Evolutionary conservation across 2,888 invertebrate species (phyloP), one percentile per base, ranked within the genome.

Genomic region (Helicoverpa assulta): DNA sequence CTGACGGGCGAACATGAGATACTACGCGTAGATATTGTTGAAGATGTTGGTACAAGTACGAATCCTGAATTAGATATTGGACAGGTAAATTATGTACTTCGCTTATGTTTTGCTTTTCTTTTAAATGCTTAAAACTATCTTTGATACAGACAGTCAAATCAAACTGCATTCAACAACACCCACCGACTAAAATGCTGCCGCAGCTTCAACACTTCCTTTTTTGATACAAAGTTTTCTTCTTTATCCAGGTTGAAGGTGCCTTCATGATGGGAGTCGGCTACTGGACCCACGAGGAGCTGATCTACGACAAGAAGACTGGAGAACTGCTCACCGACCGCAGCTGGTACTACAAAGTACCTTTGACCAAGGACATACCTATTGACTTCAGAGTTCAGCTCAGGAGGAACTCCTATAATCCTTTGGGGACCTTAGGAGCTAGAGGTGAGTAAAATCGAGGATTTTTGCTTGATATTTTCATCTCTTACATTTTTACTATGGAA

Each of bases 311-410:
- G 7, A 88, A 95, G 14, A 97, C 97, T 0, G 98, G 98, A 0
- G 96, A 96, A 83, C 88, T 98, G 5, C 93, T 97, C 6, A 98
- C 98, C 0, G 96, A 97, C 83, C 96, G 98, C 56, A 98, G 98
- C 8, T 98, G 98, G 98, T 97, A 96, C 78, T 98, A 98, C 86
- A 97, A 97, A 83, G 96, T 97, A 0, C 98, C 98, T 0, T 97
- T 97, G 2, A 96, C 96, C 0, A 98, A 97, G 84, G 98, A 98
- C 82, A 98, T 98, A 78, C 98, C 98, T 0, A 96, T 97, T 8
- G 97, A 98, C 90, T 97, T 98, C 80, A 96, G 97, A 70, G 94
- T 98, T 2, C 96, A 96, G 61, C 95, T 98, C 63, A 93, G 97
- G 50, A 96, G 96, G 72, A 97, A 97, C 82, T 96, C 96, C 40